Conservation (phyloP, 2,797 vertebrate species). For the Clamator glandarius region DNA sequence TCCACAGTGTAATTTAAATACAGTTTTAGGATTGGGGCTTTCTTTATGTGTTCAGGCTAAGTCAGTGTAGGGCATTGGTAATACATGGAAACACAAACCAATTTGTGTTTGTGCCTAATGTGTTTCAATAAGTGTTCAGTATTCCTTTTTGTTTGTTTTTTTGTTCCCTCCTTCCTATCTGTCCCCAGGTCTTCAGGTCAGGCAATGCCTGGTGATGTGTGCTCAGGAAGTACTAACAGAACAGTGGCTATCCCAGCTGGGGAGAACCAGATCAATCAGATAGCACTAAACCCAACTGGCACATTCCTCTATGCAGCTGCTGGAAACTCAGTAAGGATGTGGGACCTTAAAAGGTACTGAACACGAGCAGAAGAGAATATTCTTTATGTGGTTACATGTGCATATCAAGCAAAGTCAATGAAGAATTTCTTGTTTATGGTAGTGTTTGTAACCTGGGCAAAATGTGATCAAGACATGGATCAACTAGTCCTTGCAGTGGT, state of each 20-base stretch:
- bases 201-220: slow-evolving; percentile 87
- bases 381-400: neutral
- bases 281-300: slow-evolving; percentile 89
- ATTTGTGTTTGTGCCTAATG: neutral
- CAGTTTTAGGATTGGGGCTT: neutral
- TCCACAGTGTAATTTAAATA: neutral
- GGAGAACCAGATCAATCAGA: slow-evolving; percentile 96
- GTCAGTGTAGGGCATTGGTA: neutral
- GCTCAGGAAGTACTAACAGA: slow-evolving; percentile 84
- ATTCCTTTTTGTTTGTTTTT: neutral
- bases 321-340: slow-evolving; percentile 95
- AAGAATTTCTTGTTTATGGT: neutral
- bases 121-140: neutral
- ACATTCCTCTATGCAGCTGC: slow-evolving; percentile 94
- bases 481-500: neutral
- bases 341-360: slow-evolving; percentile 94
- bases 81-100: neutral
- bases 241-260: slow-evolving; percentile 90
- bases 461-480: neutral
- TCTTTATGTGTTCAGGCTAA: neutral
- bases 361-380: neutral
- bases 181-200: slow-evolving; percentile 91
- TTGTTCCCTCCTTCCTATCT: neutral
- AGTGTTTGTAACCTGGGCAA: neutral
- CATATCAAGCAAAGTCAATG: neutral